phyloP scores from a whole-genome alignment of 2,888 invertebrate genomes.

The Meandrusa payeni region DNA sequence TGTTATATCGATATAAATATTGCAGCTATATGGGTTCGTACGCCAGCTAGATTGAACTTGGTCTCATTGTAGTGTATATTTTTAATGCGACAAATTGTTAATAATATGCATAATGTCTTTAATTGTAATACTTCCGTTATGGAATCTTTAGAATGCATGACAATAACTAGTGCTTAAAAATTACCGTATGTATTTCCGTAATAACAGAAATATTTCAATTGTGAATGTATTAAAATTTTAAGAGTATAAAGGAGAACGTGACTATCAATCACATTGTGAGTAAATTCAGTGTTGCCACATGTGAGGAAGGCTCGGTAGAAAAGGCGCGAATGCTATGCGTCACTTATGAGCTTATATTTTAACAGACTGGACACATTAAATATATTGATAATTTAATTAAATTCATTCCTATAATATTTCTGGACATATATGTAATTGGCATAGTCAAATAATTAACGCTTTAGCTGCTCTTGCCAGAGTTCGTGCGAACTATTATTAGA shows the following conservation, averaged over 20 bases:
- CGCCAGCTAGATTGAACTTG: conserved; percentile 45
- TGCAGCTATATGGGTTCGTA: conserved; percentile 20
- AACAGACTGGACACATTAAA: background rate
- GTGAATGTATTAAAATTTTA: too few relatives aligned
- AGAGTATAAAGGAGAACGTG: too few relatives aligned
- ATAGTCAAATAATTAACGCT: background rate
- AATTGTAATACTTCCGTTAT: conserved; percentile 29
- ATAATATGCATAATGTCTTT: conserved; percentile 14
- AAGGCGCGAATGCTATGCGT: too few relatives aligned
- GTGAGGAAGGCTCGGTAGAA: too few relatives aligned
- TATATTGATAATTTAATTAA: conserved; percentile 10
- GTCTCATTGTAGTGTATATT: conserved; percentile 56
- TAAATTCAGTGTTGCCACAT: too few relatives aligned
- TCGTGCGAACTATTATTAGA: conserved; percentile 36
- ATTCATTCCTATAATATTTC: conserved; percentile 39
- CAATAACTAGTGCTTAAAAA: conserved; percentile 74
- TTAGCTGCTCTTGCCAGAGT: conserved; percentile 51
- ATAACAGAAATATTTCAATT: too few relatives aligned
- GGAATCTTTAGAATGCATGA: conserved; percentile 65
- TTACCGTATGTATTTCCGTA: conserved; percentile 28
- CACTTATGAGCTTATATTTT: conserved; percentile 35
- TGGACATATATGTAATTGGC: conserved; percentile 40
- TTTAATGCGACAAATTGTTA: conserved; percentile 36
- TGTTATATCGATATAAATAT: conserved; percentile 2
- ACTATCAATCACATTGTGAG: too few relatives aligned